A percentile compares a stretch with the other conserved stretches of the same genome.
These are phyloP conservation scores for Coremacera marginata DNA, from an alignment of 2,888 invertebrate genomes.

Conservation along the genomic window DNA sequence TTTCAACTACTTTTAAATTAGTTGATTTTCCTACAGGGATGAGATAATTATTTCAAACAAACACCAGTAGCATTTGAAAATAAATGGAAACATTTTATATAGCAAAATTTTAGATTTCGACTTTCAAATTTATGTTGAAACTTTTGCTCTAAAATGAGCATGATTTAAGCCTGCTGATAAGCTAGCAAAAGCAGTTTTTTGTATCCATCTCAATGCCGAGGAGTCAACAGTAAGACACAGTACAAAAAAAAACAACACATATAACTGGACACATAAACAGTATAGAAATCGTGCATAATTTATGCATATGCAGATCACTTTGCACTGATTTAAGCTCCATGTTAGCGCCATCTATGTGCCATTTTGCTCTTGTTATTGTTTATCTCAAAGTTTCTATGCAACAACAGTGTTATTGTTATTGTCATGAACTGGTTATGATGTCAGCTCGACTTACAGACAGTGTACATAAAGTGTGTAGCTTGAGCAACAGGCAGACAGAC, in stretches of 20 bases:
- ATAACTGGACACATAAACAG: no score
- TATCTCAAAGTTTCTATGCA: not conserved
- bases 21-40: no score
- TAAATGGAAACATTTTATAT: not conserved
- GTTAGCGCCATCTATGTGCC: not conserved
- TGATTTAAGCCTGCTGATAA: not conserved
- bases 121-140: not conserved
- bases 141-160: not conserved
- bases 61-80: no score
- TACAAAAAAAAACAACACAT: no score
- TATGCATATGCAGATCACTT: not conserved
- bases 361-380: not conserved
- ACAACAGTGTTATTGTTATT: not conserved
- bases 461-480: not conserved
- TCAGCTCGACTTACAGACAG: not conserved
- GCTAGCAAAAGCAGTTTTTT: not conserved
- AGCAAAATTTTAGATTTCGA: not conserved
- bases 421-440: constrained; percentile 4
- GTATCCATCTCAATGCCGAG: not conserved
- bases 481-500: not conserved
- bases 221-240: not conserved
- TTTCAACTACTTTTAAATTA: no score
- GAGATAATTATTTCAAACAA: no score
- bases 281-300: not conserved
- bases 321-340: not conserved